A percentile compares a stretch with the other conserved stretches of the same genome.
Evolutionary conservation across 2,113 vertebrate genomes (phyloP).

Genomic region (Elephantulus edwardii): DNA sequence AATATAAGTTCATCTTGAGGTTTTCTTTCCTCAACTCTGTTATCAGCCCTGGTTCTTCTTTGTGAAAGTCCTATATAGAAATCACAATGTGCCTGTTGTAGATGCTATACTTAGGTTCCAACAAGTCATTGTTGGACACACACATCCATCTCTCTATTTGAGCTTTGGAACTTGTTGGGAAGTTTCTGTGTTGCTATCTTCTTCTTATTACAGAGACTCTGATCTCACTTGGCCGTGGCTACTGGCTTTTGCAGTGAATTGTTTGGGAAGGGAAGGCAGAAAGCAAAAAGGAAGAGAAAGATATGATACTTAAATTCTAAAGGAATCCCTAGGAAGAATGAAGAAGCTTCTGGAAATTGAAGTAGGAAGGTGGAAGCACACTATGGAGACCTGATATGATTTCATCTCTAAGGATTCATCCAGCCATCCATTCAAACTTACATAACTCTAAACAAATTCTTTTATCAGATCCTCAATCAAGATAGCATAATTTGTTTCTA

Average conservation of each 20-base stretch:
- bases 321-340: not conserved
- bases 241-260: not conserved
- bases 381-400: not conserved
- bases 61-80: not conserved
- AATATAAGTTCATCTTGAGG: not conserved
- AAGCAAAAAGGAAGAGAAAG: not conserved
- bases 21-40: not conserved
- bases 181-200: not conserved
- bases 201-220: not conserved
- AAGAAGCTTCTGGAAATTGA: not conserved
- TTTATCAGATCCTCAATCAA: not conserved
- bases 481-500: not conserved
- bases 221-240: not conserved
- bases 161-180: not conserved
- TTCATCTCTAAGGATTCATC: not conserved
- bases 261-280: not conserved
- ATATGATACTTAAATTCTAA: not conserved
- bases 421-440: no score
- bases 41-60: not conserved
- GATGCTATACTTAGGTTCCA: not conserved
- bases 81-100: not conserved
- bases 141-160: not conserved
- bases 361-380: not conserved
- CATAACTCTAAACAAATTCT: not conserved
- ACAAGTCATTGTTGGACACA: not conserved